phyloP scores from a whole-genome alignment of 2,888 invertebrate species.

The Boloria selene region DNA sequence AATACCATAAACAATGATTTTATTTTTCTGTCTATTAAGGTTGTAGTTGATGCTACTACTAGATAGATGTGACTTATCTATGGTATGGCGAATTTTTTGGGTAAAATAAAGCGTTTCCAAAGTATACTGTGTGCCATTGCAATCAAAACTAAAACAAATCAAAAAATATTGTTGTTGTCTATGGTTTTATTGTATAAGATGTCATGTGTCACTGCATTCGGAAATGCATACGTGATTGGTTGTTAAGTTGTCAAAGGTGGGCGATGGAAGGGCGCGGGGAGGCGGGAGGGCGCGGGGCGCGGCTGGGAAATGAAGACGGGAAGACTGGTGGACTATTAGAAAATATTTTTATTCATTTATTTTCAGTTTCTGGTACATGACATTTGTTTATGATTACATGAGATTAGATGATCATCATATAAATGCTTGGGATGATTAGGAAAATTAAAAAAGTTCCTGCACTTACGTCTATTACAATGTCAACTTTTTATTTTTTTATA shows the following conservation, averaged over 20 bases:
- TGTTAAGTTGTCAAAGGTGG: constrained; percentile 74
- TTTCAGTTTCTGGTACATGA: constrained; percentile 35
- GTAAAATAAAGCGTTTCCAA: background rate
- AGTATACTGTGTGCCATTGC: too few species aligned
- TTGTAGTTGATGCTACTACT: too few species aligned
- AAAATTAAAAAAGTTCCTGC: too few species aligned
- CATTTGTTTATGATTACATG: too few species aligned
- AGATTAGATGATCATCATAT: too few species aligned
- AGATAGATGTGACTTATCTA: too few species aligned
- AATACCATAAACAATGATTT: constrained; percentile 18
- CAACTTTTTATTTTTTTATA: too few species aligned
- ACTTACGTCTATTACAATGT: too few species aligned
- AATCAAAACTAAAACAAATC: too few species aligned
- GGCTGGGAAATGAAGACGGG: constrained; percentile 51
- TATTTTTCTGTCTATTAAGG: background rate
- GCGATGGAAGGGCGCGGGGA: background rate
- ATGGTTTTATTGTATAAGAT: constrained; percentile 35
- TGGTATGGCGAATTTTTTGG: too few species aligned
- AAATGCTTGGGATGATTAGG: too few species aligned
- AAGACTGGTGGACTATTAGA: constrained; percentile 40
- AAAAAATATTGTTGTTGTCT: constrained; percentile 25
- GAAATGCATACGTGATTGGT: constrained; percentile 68
- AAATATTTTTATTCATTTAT: constrained; percentile 10
- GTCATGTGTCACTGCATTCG: constrained; percentile 51
- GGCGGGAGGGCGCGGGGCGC: constrained; percentile 53